A percentile compares a stretch with the other conserved stretches of the same genome.
Evolutionary conservation across 2,888 invertebrate genomes (phyloP).

Genomic region (Hirtodrosophila cameraria): DNA sequence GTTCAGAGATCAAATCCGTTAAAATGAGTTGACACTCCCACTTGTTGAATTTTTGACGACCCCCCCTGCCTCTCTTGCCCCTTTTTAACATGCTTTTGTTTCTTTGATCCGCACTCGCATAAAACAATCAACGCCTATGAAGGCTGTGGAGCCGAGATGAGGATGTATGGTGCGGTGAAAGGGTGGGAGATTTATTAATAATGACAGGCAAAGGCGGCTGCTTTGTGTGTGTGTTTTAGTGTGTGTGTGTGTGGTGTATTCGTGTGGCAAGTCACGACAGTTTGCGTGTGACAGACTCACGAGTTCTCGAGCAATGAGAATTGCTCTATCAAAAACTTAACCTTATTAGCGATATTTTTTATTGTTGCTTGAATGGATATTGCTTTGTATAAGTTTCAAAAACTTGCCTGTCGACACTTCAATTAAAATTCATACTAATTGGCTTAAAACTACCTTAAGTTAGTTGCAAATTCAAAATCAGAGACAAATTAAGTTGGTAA

Average conservation of each 20-base stretch:
- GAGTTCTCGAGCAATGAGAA: conserved; percentile 6
- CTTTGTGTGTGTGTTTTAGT: conserved; percentile 4
- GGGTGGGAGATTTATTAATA: conserved; percentile 47
- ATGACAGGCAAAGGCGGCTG: conserved; percentile 25
- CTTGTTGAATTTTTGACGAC: conserved; percentile 23
- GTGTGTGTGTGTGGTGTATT: conserved; percentile 13
- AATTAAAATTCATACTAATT: neutral
- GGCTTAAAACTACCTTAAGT: neutral
- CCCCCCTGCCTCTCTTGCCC: neutral
- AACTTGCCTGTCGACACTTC: conserved; percentile 6
- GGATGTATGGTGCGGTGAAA: conserved; percentile 4
- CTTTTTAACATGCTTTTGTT: conserved; percentile 17
- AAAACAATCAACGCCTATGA: conserved; percentile 59
- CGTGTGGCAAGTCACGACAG: conserved; percentile 56
- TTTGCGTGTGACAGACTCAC: conserved; percentile 52
- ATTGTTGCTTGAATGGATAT: too few species aligned
- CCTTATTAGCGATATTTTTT: neutral
- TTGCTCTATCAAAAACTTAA: conserved; percentile 25
- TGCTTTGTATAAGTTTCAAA: too few species aligned
- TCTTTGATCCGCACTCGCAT: conserved; percentile 55
- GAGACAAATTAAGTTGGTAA: too few species aligned
- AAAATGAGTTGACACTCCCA: conserved; percentile 40
- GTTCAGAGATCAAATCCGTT: conserved; percentile 70
- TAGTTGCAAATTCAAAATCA: neutral
- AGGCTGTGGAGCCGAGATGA: neutral